phyloP scores from a whole-genome alignment of 2,797 vertebrate genomes.

The Dicrostonyx torquatus region DNA sequence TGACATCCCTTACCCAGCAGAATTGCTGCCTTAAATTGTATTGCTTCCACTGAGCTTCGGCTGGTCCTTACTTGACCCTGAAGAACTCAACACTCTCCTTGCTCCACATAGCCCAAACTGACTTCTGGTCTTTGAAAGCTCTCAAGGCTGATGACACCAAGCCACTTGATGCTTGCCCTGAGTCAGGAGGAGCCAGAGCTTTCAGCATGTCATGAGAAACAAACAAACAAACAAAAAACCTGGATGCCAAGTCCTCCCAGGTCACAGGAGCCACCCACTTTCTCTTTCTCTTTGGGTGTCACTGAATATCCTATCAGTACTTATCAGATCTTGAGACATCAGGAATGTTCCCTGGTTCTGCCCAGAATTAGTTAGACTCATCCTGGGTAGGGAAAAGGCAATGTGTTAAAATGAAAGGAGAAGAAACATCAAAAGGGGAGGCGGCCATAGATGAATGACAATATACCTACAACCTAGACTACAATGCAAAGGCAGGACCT shows the following conservation, averaged over 20 bases:
- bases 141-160: background rate
- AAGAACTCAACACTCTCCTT: background rate
- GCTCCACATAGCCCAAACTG: background rate
- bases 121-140: slow-evolving; percentile 43
- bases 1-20: background rate
- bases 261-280: background rate
- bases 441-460: background rate
- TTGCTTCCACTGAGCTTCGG: background rate
- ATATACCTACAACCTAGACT: background rate
- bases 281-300: background rate
- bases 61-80: background rate
- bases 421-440: background rate
- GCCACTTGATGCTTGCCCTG: background rate
- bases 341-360: background rate
- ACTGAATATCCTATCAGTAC: background rate
- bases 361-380: background rate
- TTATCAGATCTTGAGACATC: background rate
- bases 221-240: background rate
- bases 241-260: background rate
- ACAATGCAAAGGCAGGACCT: background rate
- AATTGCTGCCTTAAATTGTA: background rate
- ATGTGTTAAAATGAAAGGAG: background rate
- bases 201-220: background rate
- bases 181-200: slow-evolving; percentile 51
- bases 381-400: background rate